Percentiles rank a stretch among this genome's conserved stretches.
These are phyloP conservation scores for Mayetiola destructor DNA, from an alignment of 2,888 invertebrate genomes.

Conservation along the genomic window DNA sequence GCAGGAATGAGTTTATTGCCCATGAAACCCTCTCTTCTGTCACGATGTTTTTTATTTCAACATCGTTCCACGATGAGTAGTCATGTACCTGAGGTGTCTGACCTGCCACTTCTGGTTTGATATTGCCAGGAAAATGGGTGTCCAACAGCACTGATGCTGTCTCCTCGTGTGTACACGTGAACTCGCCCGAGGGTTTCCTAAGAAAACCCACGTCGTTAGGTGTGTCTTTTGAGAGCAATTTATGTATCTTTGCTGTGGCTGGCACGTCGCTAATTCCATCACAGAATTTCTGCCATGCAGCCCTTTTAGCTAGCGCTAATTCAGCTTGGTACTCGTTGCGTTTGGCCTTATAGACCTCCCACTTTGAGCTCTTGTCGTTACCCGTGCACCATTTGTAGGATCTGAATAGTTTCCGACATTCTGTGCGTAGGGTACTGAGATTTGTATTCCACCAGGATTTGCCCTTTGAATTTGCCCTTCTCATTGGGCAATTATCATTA, in stretches of 20 bases:
- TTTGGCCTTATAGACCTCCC: too few species aligned
- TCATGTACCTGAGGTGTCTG: neutral
- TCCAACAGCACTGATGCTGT: neutral
- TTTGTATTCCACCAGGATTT: too few species aligned
- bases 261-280: neutral
- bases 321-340: neutral
- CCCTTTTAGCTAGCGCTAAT: neutral
- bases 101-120: neutral
- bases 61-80: neutral
- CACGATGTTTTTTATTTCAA: neutral
- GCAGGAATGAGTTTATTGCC: neutral
- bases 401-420: too few species aligned
- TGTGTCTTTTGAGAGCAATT: neutral
- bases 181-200: neutral
- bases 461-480: too few species aligned
- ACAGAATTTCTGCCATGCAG: neutral
- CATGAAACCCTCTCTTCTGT: neutral
- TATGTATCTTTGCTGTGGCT: neutral
- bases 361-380: too few species aligned
- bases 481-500: too few species aligned
- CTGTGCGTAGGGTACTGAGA: too few species aligned
- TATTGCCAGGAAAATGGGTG: neutral
- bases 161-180: neutral
- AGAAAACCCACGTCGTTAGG: neutral
- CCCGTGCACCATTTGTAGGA: too few species aligned